These are phyloP conservation scores for Drosophila pandora DNA, from an alignment of 1,140 invertebrate species.

Conservation along the genomic window DNA sequence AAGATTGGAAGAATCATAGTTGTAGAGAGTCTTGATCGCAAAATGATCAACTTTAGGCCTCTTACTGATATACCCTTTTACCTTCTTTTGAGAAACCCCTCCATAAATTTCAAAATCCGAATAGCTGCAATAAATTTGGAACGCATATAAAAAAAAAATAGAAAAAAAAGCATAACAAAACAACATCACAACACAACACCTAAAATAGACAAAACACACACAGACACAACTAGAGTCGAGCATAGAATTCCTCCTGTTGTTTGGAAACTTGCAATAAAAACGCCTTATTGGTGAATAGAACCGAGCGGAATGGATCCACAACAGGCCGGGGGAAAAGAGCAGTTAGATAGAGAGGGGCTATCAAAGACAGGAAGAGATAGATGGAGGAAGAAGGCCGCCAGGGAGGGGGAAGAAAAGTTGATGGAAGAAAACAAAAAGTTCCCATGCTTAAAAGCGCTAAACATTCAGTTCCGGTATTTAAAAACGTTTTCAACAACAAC, in stretches of 20 bases:
- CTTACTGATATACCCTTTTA: not conserved
- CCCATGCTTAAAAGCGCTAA: conserved; percentile 82
- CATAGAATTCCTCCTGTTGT: conserved; percentile 69
- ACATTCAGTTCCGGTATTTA: conserved; percentile 83
- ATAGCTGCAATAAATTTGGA: conserved; percentile 79
- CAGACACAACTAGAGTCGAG: conserved; percentile 41
- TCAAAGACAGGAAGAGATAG: conserved; percentile 2
- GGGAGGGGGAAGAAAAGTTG: conserved; percentile 44
- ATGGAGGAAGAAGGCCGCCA: conserved; percentile 17
- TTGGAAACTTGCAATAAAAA: conserved; percentile 69
- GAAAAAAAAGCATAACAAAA: conserved; percentile 49
- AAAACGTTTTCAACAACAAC: conserved; percentile 77
- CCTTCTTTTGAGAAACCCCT: conserved; percentile 2
- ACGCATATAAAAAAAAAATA: conserved; percentile 60
- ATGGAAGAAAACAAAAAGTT: conserved; percentile 74
- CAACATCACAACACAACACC: conserved; percentile 62
- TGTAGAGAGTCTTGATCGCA: too few relatives aligned
- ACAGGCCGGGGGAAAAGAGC: conserved; percentile 30
- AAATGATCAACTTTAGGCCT: too few relatives aligned
- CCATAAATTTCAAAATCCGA: conserved; percentile 69
- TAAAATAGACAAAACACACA: conserved; percentile 66
- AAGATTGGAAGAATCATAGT: too few relatives aligned
- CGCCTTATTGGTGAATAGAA: conserved; percentile 49
- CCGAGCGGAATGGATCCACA: conserved; percentile 44
- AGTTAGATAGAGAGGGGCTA: not conserved